These are phyloP conservation scores for Callithrix jacchus DNA, from an alignment of 2,113 vertebrate genomes.

Conservation along the genomic window DNA sequence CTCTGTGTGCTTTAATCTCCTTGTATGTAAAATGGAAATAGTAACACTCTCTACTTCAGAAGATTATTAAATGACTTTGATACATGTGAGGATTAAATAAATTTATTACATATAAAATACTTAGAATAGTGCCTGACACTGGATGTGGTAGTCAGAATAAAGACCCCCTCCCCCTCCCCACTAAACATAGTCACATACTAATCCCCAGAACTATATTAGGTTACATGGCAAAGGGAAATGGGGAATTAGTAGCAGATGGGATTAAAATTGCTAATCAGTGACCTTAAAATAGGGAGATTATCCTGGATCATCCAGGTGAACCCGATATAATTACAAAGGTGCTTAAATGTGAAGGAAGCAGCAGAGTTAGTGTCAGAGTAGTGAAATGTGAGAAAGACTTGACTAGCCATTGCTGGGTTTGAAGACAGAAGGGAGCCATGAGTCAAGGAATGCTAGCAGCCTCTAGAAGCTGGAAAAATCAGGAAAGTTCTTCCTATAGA, in stretches of 20 bases:
- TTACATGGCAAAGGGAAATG: not conserved
- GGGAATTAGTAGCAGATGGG: not conserved
- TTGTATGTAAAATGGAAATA: not conserved
- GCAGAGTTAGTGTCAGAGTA: not conserved
- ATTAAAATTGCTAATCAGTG: constrained; percentile 7
- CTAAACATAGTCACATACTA: not conserved
- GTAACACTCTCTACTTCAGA: not conserved
- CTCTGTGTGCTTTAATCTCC: not conserved
- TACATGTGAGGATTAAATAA: not conserved
- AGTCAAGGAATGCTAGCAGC: not conserved
- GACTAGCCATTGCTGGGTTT: not conserved
- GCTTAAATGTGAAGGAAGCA: not conserved
- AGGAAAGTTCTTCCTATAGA: not conserved
- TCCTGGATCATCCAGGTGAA: not conserved
- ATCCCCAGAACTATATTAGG: not conserved
- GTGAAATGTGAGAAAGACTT: not conserved
- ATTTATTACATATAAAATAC: not conserved
- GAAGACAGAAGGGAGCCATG: not conserved
- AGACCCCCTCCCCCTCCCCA: not conserved
- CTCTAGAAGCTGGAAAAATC: not conserved
- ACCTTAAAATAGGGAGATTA: constrained; percentile 14
- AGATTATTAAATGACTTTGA: not conserved
- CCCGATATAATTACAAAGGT: not conserved
- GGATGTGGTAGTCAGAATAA: not conserved
- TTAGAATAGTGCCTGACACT: not conserved